phyloP scores from a whole-genome alignment of 2,113 vertebrate species.

The Apeltes quadracus region DNA sequence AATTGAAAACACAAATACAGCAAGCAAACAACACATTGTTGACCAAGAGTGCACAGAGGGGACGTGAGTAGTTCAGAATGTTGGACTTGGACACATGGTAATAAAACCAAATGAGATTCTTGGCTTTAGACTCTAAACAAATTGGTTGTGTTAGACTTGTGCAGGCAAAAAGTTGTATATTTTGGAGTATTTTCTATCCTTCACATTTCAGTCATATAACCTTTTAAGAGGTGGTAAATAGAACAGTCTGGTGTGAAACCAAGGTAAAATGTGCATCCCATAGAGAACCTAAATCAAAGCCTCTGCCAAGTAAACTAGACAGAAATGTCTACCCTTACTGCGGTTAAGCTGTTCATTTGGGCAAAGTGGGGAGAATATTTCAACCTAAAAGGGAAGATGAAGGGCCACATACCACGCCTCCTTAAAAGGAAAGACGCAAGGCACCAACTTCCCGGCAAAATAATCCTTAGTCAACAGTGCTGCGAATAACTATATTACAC shows the following conservation, averaged over 20 bases:
- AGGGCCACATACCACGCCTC: conserved; percentile 24
- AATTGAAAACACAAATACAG: conserved; percentile 12
- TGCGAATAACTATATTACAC: conserved; percentile 12
- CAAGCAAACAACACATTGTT: conserved; percentile 24
- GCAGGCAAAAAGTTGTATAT: conserved; percentile 16
- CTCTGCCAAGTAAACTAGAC: conserved; percentile 3
- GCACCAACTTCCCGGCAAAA: conserved; percentile 23
- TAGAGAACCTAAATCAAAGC: conserved; percentile 1
- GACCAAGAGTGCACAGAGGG: conserved; percentile 4
- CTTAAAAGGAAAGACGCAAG: conserved; percentile 53
- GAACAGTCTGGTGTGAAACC: conserved; percentile 6
- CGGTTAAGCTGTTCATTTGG: conserved; percentile 31
- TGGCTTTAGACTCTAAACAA: conserved; percentile 39
- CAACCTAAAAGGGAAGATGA: conserved; percentile 57
- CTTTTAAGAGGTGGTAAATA: not conserved
- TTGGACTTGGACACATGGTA: conserved; percentile 30
- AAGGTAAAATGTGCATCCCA: not conserved
- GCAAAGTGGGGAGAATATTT: conserved; percentile 33
- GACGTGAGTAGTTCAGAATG: conserved; percentile 30
- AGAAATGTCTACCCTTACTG: not conserved
- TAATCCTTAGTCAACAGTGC: conserved; percentile 24
- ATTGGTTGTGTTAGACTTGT: conserved; percentile 11
- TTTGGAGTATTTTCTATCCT: conserved; percentile 6
- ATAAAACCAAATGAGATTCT: conserved; percentile 49
- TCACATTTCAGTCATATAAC: conserved; percentile 24